phyloP scores from a whole-genome alignment of 2,888 invertebrate genomes.

The Cheiracanthium punctorium region DNA sequence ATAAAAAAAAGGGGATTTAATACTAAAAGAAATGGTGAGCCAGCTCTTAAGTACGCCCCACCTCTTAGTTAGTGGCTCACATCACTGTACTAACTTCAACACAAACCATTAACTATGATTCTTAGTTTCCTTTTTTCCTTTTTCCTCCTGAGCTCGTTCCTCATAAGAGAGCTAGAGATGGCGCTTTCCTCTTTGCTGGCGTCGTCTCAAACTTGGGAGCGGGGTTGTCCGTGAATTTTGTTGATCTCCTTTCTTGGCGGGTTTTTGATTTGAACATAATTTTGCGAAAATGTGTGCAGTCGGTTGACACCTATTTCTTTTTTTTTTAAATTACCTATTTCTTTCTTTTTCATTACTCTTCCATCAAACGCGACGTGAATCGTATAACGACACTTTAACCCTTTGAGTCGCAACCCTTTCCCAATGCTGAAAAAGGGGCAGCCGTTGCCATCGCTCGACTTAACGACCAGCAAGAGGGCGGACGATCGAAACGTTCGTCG shows the following conservation, averaged over 20 bases:
- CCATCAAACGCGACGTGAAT: too few relatives aligned
- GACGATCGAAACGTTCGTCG: too few relatives aligned
- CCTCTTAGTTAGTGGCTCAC: slow-evolving; percentile 36
- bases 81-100: slow-evolving; percentile 32
- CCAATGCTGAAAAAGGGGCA: too few relatives aligned
- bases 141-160: slow-evolving; percentile 28
- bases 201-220: neutral
- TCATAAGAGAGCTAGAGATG: slow-evolving; percentile 37
- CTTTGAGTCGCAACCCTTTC: too few relatives aligned
- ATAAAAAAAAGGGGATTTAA: slow-evolving; percentile 1
- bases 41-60: slow-evolving; percentile 31
- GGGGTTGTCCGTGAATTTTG: neutral
- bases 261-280: too few relatives aligned
- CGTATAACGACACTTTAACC: too few relatives aligned
- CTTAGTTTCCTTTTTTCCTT: slow-evolving; percentile 11
- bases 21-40: slow-evolving; percentile 51
- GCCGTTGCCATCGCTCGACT: too few relatives aligned
- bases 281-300: too few relatives aligned
- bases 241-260: neutral
- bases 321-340: too few relatives aligned
- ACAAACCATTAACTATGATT: slow-evolving; percentile 54
- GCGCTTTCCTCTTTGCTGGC: slow-evolving; percentile 34
- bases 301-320: too few relatives aligned
- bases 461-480: too few relatives aligned
- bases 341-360: too few relatives aligned